These are phyloP conservation scores for Eremophila alpestris DNA, from an alignment of 2,797 vertebrate genomes.

Conservation along the genomic window DNA sequence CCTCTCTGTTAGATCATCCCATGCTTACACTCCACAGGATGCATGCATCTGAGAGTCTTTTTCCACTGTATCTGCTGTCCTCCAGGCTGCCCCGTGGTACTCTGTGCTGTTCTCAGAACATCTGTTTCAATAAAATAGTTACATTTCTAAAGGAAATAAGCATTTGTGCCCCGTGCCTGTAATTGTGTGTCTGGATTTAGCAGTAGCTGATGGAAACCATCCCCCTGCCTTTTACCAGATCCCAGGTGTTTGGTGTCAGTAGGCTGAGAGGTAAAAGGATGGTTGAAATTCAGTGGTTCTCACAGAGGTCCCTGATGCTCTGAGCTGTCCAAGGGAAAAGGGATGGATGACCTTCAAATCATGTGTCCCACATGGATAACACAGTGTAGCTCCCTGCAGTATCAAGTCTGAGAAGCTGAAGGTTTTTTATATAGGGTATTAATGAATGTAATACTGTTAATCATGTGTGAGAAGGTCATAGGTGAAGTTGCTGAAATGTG, in stretches of 20 bases:
- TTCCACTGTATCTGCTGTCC: not conserved
- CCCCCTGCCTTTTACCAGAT: not conserved
- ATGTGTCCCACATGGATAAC: accelerated
- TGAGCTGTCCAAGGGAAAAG: not conserved
- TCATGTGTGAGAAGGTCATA: accelerated
- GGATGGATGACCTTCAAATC: not conserved
- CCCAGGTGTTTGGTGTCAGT: not conserved
- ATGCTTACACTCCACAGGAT: not conserved
- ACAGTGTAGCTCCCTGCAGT: not conserved
- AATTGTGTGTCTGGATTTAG: not conserved
- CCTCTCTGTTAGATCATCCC: not conserved
- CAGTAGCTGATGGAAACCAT: not conserved
- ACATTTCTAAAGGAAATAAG: not conserved
- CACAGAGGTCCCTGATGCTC: not conserved
- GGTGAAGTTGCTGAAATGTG: not conserved
- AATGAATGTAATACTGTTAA: not conserved
- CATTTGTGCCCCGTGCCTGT: not conserved
- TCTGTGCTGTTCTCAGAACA: not conserved
- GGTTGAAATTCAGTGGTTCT: not conserved
- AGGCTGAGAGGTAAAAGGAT: not conserved
- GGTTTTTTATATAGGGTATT: not conserved
- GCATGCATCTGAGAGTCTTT: not conserved
- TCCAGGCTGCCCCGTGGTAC: not conserved
- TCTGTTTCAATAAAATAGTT: not conserved
- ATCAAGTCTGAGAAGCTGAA: not conserved